Evolutionary conservation across 2,888 invertebrate species (phyloP).

Genomic region (Sinhomidia bicolor): DNA sequence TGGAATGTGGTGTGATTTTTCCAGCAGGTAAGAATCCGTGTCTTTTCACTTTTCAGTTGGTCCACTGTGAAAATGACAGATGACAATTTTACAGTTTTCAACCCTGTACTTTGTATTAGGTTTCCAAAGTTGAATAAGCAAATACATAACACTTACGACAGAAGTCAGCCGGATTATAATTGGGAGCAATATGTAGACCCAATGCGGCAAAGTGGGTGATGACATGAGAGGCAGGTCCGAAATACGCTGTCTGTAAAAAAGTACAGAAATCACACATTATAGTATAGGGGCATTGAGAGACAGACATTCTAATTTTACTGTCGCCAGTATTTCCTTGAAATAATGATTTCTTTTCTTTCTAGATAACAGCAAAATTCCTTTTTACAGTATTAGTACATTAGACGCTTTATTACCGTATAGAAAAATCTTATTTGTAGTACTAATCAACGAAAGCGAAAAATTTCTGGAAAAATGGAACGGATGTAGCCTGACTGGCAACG

Average conservation of each 20-base stretch:
- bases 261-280: not conserved
- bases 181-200: slow-evolving; percentile 87
- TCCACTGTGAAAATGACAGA: slow-evolving; percentile 85
- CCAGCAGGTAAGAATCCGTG: slow-evolving; percentile 77
- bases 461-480: not conserved
- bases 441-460: too few relatives aligned
- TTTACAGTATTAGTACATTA: too few relatives aligned
- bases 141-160: slow-evolving; percentile 84
- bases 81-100: not conserved
- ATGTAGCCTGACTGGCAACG: not conserved
- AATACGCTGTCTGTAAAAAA: slow-evolving; percentile 86
- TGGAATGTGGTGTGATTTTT: slow-evolving; percentile 78
- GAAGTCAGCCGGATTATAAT: slow-evolving; percentile 93
- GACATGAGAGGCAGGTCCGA: slow-evolving; percentile 88
- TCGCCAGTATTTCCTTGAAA: not conserved
- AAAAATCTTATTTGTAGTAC: too few relatives aligned
- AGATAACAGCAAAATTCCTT: not conserved
- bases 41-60: slow-evolving; percentile 86
- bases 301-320: not conserved
- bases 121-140: not conserved
- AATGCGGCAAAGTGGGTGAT: slow-evolving; percentile 88
- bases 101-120: too few relatives aligned
- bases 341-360: not conserved
- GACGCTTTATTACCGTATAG: too few relatives aligned
- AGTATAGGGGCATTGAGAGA: not conserved